phyloP scores from a whole-genome alignment of 2,113 vertebrate species.

The Ariopsis seemanni region DNA sequence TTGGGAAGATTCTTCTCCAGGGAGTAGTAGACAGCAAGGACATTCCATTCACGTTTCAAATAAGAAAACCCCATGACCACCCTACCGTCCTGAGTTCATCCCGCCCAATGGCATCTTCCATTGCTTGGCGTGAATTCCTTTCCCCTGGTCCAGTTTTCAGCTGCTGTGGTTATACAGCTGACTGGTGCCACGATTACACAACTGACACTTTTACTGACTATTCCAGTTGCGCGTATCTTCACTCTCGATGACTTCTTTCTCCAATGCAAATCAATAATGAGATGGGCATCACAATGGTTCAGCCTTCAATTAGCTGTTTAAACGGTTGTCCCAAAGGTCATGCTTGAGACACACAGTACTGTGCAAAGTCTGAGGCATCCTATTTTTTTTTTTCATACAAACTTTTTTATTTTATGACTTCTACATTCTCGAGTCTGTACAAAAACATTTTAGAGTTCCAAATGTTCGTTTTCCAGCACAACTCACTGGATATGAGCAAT shows the following conservation, averaged over 20 bases:
- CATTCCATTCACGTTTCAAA: constrained; percentile 34
- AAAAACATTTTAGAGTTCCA: too few species aligned
- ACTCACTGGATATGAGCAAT: too few species aligned
- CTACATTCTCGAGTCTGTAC: too few species aligned
- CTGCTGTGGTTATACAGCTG: neutral
- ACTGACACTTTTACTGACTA: neutral
- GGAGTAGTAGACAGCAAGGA: neutral
- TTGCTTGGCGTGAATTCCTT: neutral
- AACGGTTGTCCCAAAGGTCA: neutral
- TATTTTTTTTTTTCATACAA: too few species aligned
- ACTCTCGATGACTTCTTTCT: neutral
- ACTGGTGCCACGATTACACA: neutral
- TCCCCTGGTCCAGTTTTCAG: neutral
- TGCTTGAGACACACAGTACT: too few species aligned
- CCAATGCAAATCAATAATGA: neutral
- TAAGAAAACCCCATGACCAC: neutral
- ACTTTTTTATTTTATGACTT: too few species aligned
- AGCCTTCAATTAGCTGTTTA: neutral
- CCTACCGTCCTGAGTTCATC: neutral
- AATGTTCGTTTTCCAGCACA: too few species aligned
- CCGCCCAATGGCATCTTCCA: constrained; percentile 20
- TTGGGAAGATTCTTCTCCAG: constrained; percentile 8
- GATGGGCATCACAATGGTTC: neutral
- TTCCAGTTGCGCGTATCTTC: neutral
- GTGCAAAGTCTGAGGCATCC: too few species aligned